Percentiles rank a stretch among this genome's conserved stretches.
phyloP scores from a whole-genome alignment of 2,888 invertebrate species.

The Coronaproctus castanopsis region DNA sequence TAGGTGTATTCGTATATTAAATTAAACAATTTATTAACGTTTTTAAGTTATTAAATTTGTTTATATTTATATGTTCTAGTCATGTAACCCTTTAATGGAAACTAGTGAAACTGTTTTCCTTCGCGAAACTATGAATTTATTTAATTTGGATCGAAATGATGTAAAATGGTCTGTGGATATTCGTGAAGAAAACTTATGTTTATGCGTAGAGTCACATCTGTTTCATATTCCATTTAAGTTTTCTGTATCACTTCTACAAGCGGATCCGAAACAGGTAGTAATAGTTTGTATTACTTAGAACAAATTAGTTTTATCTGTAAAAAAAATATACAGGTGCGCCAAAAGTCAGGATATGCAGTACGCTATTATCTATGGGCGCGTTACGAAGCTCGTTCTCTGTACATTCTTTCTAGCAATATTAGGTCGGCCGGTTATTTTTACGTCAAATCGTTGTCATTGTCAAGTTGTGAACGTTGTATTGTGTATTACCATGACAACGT shows the following conservation, averaged over 20 bases:
- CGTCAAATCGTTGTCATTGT: too few relatives aligned
- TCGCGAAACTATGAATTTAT: neutral
- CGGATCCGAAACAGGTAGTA: neutral
- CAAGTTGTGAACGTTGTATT: too few relatives aligned
- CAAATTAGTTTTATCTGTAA: slow-evolving; percentile 6
- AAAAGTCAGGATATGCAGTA: too few relatives aligned
- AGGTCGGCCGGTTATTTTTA: too few relatives aligned
- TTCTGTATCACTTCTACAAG: neutral
- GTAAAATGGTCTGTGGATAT: neutral
- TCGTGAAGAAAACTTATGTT: neutral
- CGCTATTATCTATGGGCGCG: too few relatives aligned
- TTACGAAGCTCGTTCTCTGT: too few relatives aligned
- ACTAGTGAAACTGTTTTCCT: neutral
- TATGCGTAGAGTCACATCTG: neutral
- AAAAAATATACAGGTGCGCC: too few relatives aligned
- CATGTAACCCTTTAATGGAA: neutral
- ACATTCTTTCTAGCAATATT: too few relatives aligned
- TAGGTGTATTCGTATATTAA: neutral
- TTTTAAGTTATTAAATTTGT: neutral
- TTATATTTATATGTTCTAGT: neutral
- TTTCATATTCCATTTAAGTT: neutral
- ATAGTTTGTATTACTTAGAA: neutral
- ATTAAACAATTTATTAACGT: neutral
- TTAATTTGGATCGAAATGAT: neutral
- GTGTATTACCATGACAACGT: too few relatives aligned